Evolutionary conservation across 2,113 vertebrate genomes (phyloP).

Genomic region (Collichthys lucidus): DNA sequence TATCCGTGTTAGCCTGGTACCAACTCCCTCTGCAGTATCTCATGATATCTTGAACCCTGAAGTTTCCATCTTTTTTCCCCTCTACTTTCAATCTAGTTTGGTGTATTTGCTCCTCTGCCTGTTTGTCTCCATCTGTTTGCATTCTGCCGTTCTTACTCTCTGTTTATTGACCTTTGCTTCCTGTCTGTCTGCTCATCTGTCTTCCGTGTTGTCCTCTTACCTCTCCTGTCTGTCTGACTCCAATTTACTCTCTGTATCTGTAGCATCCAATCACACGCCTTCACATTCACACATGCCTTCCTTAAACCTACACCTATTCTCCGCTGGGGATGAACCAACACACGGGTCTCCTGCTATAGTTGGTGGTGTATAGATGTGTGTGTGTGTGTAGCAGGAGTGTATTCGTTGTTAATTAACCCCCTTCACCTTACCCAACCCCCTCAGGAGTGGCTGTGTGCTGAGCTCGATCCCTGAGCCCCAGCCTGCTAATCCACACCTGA

Average conservation of each 20-base stretch:
- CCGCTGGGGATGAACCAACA: slow-evolving; percentile 39
- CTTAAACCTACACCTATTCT: slow-evolving; percentile 46
- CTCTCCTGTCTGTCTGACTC: slow-evolving; percentile 54
- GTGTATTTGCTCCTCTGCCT: slow-evolving; percentile 55
- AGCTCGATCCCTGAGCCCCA: slow-evolving; percentile 71
- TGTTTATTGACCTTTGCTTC: slow-evolving; percentile 76
- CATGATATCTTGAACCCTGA: slow-evolving; percentile 17
- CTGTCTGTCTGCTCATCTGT: slow-evolving; percentile 63
- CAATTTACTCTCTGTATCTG: slow-evolving; percentile 65
- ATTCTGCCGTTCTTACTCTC: slow-evolving; percentile 54
- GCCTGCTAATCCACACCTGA: slow-evolving; percentile 80
- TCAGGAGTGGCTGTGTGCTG: slow-evolving; percentile 61
- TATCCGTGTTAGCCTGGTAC: neutral
- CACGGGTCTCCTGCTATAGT: slow-evolving; percentile 33
- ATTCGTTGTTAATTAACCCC: slow-evolving; percentile 81
- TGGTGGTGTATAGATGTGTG: slow-evolving; percentile 25
- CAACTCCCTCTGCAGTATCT: neutral
- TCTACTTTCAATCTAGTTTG: slow-evolving; percentile 44
- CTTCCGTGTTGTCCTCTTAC: slow-evolving; percentile 43
- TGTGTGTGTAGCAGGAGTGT: slow-evolving; percentile 52
- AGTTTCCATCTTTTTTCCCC: slow-evolving; percentile 38
- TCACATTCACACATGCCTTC: slow-evolving; percentile 54
- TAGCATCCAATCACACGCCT: slow-evolving; percentile 60
- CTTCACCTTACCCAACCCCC: slow-evolving; percentile 63
- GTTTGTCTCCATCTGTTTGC: slow-evolving; percentile 74